These are phyloP conservation scores for Papilio dardanus DNA, from an alignment of 1,140 invertebrate species.

Conservation along the genomic window DNA sequence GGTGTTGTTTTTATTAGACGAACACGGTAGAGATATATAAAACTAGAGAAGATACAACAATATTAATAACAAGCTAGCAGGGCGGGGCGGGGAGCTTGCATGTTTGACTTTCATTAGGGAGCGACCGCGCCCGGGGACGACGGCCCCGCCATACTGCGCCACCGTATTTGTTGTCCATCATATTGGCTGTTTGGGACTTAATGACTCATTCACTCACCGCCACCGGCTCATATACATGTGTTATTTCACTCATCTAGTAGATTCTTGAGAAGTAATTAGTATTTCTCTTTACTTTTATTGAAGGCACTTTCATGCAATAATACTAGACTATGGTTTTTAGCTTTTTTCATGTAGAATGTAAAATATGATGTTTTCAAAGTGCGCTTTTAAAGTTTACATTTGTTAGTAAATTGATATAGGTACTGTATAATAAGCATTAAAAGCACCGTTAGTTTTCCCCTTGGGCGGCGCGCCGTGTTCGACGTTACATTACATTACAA, in stretches of 20 bases:
- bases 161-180: conserved; percentile 51
- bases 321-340: too few relatives aligned
- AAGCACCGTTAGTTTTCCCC: not conserved
- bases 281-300: not conserved
- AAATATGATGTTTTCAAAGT: not conserved
- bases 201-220: conserved; percentile 25
- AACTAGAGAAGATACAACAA: conserved; percentile 39
- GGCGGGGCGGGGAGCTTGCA: conserved; percentile 60
- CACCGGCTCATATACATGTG: conserved; percentile 22
- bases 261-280: not conserved
- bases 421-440: not conserved
- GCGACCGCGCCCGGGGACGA: conserved; percentile 62
- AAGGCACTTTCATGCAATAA: not conserved
- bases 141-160: conserved; percentile 59
- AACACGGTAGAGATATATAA: not conserved
- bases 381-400: not conserved
- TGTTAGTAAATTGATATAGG: not conserved
- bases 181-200: conserved; percentile 35
- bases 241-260: not conserved
- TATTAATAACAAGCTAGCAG: conserved; percentile 58
- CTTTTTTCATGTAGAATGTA: too few relatives aligned
- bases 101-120: conserved; percentile 75
- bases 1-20: not conserved
- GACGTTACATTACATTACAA: conserved; percentile 39
- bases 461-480: not conserved